Evolutionary conservation across 2,888 invertebrate species (phyloP).

Genomic region (Rhopalosiphum nymphaeae): DNA sequence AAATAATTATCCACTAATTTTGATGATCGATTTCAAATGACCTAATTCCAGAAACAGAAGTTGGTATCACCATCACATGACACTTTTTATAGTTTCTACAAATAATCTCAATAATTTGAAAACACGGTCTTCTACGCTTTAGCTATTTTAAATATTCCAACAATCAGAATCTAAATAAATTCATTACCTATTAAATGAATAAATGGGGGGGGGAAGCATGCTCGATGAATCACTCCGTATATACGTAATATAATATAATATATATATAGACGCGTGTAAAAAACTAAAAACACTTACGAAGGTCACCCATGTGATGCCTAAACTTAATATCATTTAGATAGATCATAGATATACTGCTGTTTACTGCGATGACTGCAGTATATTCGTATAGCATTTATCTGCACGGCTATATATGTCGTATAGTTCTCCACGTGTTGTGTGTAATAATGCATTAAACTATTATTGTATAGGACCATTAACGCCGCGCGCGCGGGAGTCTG

Average conservation of each 20-base stretch:
- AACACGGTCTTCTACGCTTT: no score
- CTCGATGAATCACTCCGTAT: not conserved
- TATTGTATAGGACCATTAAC: not conserved
- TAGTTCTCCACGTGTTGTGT: not conserved
- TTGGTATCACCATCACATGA: no score
- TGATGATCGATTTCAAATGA: no score
- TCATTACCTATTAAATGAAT: no score
- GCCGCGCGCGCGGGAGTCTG: not conserved
- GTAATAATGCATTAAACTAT: not conserved
- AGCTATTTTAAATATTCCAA: no score
- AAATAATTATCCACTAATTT: no score
- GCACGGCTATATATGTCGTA: not conserved
- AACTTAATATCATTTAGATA: not conserved
- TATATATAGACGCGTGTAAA: not conserved
- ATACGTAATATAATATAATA: not conserved
- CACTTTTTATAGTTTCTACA: no score
- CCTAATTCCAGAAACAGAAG: no score
- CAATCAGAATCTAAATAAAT: no score
- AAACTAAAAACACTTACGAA: not conserved
- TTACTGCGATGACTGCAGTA: not conserved
- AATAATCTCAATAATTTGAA: no score
- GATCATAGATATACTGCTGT: not conserved
- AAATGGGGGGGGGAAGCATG: no score
- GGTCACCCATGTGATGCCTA: slow-evolving; percentile 4
- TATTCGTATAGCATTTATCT: not conserved